Conservation (phyloP, 1,140 invertebrate species). For the Samia ricini region DNA sequence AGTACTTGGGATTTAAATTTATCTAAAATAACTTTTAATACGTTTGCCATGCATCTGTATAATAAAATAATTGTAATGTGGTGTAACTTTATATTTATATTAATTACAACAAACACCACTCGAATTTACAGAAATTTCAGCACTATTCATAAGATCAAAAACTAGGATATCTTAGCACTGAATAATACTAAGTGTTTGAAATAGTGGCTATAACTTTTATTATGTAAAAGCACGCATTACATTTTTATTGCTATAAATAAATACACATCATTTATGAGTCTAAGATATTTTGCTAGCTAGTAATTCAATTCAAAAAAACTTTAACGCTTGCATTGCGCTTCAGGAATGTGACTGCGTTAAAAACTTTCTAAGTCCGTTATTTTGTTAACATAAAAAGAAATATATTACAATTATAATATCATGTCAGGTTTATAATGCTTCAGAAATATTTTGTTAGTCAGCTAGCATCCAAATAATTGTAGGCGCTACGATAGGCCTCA, state of each 20-base stretch:
- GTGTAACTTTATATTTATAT: background rate
- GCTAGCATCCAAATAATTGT: background rate
- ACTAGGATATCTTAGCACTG: background rate
- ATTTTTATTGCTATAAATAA: background rate
- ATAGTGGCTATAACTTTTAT: background rate
- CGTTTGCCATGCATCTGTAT: constrained; percentile 61
- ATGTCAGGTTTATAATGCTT: background rate
- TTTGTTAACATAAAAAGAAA: background rate
- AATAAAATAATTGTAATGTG: constrained; percentile 10
- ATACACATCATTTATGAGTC: background rate
- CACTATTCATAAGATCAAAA: background rate
- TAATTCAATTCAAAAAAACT: background rate
- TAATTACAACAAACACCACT: background rate
- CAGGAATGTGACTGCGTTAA: background rate
- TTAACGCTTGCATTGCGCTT: background rate
- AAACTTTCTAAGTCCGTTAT: background rate
- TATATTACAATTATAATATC: constrained; percentile 1
- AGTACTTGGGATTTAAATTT: constrained; percentile 11
- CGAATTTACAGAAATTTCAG: background rate
- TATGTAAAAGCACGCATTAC: background rate
- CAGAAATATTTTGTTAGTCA: background rate
- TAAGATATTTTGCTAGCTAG: background rate
- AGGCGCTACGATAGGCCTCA: background rate
- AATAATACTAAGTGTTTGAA: background rate
- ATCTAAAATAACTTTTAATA: constrained; percentile 16